Conservation (phyloP, 2,113 vertebrate species). For the Falcunculus frontatus region DNA sequence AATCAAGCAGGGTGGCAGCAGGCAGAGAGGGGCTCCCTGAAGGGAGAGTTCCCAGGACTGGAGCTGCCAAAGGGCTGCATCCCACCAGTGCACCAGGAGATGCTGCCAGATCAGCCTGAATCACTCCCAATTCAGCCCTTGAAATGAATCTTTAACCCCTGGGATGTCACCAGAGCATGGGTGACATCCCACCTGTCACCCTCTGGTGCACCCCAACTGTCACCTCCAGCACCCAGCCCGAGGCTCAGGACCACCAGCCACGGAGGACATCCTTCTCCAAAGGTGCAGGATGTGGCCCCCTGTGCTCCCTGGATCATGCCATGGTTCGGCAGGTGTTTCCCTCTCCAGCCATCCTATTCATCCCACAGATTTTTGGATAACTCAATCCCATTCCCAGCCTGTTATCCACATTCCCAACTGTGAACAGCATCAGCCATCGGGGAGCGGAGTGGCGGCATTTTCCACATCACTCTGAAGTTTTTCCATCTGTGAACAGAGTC, state of each 20-base stretch:
- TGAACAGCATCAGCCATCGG: accelerated
- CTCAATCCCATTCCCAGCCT: neutral
- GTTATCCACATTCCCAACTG: accelerated
- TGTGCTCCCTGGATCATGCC: accelerated
- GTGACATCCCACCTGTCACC: neutral
- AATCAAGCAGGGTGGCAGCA: accelerated
- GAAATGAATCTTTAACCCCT: neutral
- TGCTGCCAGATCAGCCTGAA: neutral
- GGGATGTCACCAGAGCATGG: neutral
- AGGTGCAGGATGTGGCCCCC: neutral
- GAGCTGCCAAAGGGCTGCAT: neutral
- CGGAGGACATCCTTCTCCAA: neutral
- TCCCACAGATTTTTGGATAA: neutral
- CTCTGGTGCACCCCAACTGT: neutral
- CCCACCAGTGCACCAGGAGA: neutral
- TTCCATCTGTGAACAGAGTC: neutral
- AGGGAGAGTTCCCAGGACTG: accelerated
- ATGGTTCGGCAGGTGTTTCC: neutral
- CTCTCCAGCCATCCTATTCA: neutral
- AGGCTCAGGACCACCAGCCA: neutral
- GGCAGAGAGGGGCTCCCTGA: accelerated
- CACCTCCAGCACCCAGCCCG: neutral
- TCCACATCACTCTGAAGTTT: neutral
- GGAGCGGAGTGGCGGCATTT: accelerated
- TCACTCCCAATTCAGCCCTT: accelerated